Evolutionary conservation across 2,113 vertebrate genomes (phyloP), one percentile per base, ranked within the genome.

Genomic region (Nymphicus hollandicus): DNA sequence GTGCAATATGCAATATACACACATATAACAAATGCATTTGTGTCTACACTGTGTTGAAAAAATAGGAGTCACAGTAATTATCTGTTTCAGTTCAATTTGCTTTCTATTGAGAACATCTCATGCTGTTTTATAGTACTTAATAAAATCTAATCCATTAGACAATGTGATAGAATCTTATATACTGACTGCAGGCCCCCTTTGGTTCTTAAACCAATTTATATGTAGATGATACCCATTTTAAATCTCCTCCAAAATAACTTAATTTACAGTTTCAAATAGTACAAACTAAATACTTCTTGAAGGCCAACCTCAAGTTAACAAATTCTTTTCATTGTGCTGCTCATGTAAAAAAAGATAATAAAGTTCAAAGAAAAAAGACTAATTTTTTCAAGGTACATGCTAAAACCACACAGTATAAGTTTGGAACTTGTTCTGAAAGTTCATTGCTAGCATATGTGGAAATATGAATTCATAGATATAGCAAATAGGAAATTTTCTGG

Each of bases 191-290:
- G 94, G 65, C 96, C 94, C 97, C 96, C 97, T 97, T 98, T 91
- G 97, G 97, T 97, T 98, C 97, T 93, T 96, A 96, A 98, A 95
- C 87, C 96, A 98, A 98, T 99, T 99, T 98, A 98, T 97, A 98
- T 98, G 98, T 96, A 98, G 98, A 98, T 98, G 97, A 98, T 96
- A 97, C 78, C 86, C 94, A 97, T 96, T 98, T 98, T 97, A 96
- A 97, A 97, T 97, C 94, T 98, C 74, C 72, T 97, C 86, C 91
- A 96, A 97, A 97, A 97, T 98, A 98, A 98, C 97, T 97, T 96
- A 97, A 87, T 95, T 97, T 96, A 85, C 95, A 98, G 96, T 98
- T 98, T 97, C 74, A 97, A 97, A 98, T 97, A 95, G 69, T 65
- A 82, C 86, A 94, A 94, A 96, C 93, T 95, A 94, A 98, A 92